Evolutionary conservation across 2,113 vertebrate genomes (phyloP), one percentile per base, ranked within the genome.

Genomic region (Meles meles): DNA sequence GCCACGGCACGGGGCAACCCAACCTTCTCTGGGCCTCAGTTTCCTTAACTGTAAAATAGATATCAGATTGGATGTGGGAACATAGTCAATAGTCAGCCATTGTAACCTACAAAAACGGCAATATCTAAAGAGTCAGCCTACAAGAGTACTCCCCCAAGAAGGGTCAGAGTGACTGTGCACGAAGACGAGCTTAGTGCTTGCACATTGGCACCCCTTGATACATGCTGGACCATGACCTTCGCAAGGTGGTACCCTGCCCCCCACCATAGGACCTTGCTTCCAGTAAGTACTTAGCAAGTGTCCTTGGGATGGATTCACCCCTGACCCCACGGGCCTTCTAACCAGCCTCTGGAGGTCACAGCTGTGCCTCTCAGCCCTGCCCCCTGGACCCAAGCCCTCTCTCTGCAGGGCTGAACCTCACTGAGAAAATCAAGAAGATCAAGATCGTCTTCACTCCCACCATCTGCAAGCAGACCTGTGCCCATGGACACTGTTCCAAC

Each of bases 371-470:
- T 97, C 94, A 97, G 97, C 84, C 92, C 92, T 92, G 90, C 90
- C 92, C 82, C 93, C 92, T 97, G 96, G 92, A 98, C 94, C 96
- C 97, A 96, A 96, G 90, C 90, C 96, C 96, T 98, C 98, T 97
- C 93, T 98, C 98, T 86, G 49, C 91, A 99, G 99, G 98, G 77
- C 98, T 98, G 95, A 99, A 99, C 96, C 99, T 99, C 99, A 99
- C 98, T 69, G 89, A 99, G 98, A 99, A 99, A 98, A 98, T 99
- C 95, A 98, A 97, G 98, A 99, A 99, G 97, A 99, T 99, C 98
- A 99, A 99, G 99, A 99, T 99, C 4, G 98, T 99, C 98, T 99
- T 99, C 98, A 99, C 99, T 6, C 99, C 99, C 13, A 99, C 99
- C 89, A 98, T 99, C 98, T 99, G 99, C 98, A 99, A 99, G 97